A percentile compares a stretch with the other conserved stretches of the same genome.
Conservation (phyloP, 1,140 invertebrate genomes). For the Calephelis nemesis region DNA sequence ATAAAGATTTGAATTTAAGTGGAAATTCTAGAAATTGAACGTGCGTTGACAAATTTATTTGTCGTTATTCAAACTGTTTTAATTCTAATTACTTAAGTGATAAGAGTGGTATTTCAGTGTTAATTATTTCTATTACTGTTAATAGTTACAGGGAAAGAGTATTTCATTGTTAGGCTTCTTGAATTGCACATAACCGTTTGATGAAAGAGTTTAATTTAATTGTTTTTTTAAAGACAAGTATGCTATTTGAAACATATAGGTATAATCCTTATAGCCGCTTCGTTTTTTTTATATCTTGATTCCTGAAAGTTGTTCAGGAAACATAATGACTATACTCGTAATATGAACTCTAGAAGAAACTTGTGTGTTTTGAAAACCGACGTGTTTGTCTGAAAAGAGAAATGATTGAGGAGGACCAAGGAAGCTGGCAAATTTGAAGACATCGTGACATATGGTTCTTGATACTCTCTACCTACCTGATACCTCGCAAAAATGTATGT, state of each 20-base stretch:
- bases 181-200: conserved; percentile 15
- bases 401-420: no score
- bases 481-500: no score
- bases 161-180: conserved; percentile 12
- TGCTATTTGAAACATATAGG: neutral
- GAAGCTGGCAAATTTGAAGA: no score
- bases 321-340: no score
- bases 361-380: no score
- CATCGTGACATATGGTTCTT: no score
- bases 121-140: conserved; percentile 11
- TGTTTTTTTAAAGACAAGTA: neutral
- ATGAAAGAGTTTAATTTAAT: neutral
- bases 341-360: no score
- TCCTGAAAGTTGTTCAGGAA: no score
- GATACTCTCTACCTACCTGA: no score
- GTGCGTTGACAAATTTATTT: conserved; percentile 31
- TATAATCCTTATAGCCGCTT: no score
- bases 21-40: conserved; percentile 48
- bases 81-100: conserved; percentile 21
- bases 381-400: no score
- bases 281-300: no score
- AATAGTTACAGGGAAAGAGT: conserved; percentile 1
- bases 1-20: conserved; percentile 61
- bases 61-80: conserved; percentile 20
- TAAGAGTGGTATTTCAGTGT: conserved; percentile 30